Base-by-base conservation (phyloP, 2,797 vertebrate genomes). In the Melanotaenia boesemani region DNA sequence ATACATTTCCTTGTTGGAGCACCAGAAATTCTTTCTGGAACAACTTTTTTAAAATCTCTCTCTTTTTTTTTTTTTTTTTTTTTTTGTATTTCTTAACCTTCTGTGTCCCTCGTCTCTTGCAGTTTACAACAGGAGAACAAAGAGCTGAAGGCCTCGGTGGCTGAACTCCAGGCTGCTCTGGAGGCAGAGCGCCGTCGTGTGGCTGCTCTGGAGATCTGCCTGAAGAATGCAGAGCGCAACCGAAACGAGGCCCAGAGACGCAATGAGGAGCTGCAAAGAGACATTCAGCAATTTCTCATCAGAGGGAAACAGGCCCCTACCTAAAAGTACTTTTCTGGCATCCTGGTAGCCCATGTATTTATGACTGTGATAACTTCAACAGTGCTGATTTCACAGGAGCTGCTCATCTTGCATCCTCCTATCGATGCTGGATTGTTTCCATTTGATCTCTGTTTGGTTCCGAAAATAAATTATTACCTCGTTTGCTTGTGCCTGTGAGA, bases 101-200 rank as follows among this genome's bases (percentile, higher is more conserved):
- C 22, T 72, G 30, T 81, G 24, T 67, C 20, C 67, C 4, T 69
- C 4, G 22, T 56, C 18, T 81, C 37, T 65, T 37, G 8, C 91
- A 99, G 98, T 62, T 92, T 98, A 4, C 94, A 96, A 72, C 93
- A 95, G 82, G 95, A 96, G 76, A 98, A 97, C 86, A 94, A 89
- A 1, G 96, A 99, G 0, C 94, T 96, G 61, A 95, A 91, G 77
- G 93, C 95, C 62, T 94, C 93, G 6, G 94, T 98, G 54, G 87
- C 95, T 0, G 95, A 95, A 86, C 94, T 99, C 55, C 95, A 86
- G 37, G 89, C 94, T 12, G 95, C 95, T 11, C 62, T 98, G 48
- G 95, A 97, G 73, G 89, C 85, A 22, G 96, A 98, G 82, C 93
- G 84, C 80, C 91, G 90, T 76, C 93, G 70, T 22, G 91, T 84